phyloP scores from a whole-genome alignment of 2,888 invertebrate species.

The Hydroisotoma schaefferi region DNA sequence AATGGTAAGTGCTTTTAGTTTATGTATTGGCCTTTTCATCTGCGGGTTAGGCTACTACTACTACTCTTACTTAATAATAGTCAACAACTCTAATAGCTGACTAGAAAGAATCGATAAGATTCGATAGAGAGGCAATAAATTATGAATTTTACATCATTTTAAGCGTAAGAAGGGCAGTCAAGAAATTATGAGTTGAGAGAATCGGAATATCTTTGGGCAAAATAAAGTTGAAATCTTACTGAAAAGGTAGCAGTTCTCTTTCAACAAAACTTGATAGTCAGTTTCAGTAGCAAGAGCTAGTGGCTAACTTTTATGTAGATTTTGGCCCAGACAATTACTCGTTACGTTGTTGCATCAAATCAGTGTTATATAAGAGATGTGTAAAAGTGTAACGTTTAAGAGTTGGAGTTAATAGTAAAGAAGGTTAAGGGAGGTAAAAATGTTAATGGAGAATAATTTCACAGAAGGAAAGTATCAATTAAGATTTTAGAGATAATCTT shows the following conservation, averaged over 20 bases:
- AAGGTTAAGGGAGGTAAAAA: neutral
- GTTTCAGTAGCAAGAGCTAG: neutral
- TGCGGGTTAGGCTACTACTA: slow-evolving; percentile 1
- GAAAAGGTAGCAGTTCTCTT: slow-evolving; percentile 7
- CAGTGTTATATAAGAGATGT: neutral
- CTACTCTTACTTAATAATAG: too few relatives aligned
- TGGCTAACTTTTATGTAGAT: too few relatives aligned
- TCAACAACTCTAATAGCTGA: too few relatives aligned
- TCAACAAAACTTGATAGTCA: neutral
- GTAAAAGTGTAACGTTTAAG: neutral
- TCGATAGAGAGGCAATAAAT: slow-evolving; percentile 21
- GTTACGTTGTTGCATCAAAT: too few relatives aligned
- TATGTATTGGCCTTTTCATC: too few relatives aligned
- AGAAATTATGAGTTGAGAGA: too few relatives aligned
- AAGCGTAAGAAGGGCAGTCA: slow-evolving; percentile 3
- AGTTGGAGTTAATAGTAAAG: neutral
- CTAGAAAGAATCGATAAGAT: neutral
- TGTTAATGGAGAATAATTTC: slow-evolving; percentile 11
- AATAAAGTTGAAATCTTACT: slow-evolving; percentile 17
- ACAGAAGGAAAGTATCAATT: slow-evolving; percentile 40
- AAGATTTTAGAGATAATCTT: slow-evolving; percentile 35
- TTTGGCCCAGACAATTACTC: too few relatives aligned
- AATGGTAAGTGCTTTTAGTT: too few relatives aligned
- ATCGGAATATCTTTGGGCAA: slow-evolving; percentile 26
- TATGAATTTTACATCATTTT: slow-evolving; percentile 18